Conservation (phyloP, 2,113 vertebrate species). For the Triplophysa siluroides region DNA sequence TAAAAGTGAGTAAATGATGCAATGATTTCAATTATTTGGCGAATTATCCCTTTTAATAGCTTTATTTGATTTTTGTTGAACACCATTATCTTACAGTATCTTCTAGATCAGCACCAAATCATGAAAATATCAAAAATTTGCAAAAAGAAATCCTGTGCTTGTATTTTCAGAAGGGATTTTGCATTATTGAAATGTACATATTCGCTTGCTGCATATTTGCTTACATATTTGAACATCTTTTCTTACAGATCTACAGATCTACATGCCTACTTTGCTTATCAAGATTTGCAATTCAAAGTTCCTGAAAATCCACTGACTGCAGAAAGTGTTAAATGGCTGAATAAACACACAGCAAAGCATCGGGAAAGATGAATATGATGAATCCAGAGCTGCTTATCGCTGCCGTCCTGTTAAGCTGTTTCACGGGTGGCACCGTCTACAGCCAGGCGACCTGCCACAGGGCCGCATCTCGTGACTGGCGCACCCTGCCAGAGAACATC, state of each 20-base stretch:
- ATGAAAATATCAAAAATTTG: too few species aligned
- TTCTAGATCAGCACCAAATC: too few species aligned
- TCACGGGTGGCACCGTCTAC: slow-evolving; percentile 44
- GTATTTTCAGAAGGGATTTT: not conserved
- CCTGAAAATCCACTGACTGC: slow-evolving; percentile 21
- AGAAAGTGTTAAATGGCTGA: slow-evolving; percentile 23
- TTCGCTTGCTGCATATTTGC: not conserved
- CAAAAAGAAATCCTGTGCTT: too few species aligned
- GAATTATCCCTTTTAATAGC: too few species aligned
- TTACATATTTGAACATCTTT: not conserved
- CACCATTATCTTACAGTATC: too few species aligned
- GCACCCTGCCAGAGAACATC: slow-evolving; percentile 55
- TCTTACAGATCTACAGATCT: slow-evolving; percentile 12
- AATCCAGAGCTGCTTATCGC: slow-evolving; percentile 44
- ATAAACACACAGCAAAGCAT: slow-evolving; percentile 23
- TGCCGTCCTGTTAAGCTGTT: slow-evolving; percentile 47
- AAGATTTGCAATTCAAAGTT: not conserved
- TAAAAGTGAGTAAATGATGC: too few species aligned
- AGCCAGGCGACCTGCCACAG: slow-evolving; percentile 68
- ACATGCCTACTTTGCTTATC: not conserved
- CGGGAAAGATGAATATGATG: slow-evolving; percentile 53
- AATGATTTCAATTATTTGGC: too few species aligned
- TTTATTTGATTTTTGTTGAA: too few species aligned
- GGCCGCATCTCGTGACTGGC: slow-evolving; percentile 70
- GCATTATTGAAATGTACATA: not conserved